Evolutionary conservation across 2,888 invertebrate genomes (phyloP).

Genomic region (Habrosyne pyritoides): DNA sequence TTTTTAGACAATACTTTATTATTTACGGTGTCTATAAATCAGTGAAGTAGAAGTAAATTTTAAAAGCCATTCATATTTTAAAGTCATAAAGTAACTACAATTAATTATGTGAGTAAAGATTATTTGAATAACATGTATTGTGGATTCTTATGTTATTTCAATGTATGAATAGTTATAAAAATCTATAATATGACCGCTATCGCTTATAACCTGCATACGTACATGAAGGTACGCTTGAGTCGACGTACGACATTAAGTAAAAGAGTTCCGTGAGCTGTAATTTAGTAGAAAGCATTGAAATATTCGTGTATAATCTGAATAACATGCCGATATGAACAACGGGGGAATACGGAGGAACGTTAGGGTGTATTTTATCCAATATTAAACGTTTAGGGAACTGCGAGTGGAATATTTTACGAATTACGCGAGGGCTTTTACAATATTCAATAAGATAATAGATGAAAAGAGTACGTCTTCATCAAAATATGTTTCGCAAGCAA

Average conservation of each 20-base stretch:
- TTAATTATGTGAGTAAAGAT: not conserved
- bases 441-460: slow-evolving; percentile 74
- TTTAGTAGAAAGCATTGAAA: slow-evolving; percentile 84
- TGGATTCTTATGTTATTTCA: not conserved
- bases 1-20: not conserved
- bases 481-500: slow-evolving; percentile 30
- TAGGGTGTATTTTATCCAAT: slow-evolving; percentile 81
- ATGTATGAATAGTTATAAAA: not conserved
- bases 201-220: slow-evolving; percentile 34
- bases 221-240: slow-evolving; percentile 42
- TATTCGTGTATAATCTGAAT: slow-evolving; percentile 84
- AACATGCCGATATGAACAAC: slow-evolving; percentile 84
- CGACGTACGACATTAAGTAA: slow-evolving; percentile 70
- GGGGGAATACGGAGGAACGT: slow-evolving; percentile 76
- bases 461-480: slow-evolving; percentile 49
- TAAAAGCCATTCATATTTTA: too few relatives aligned
- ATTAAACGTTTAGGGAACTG: slow-evolving; percentile 79
- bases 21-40: too few relatives aligned
- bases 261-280: slow-evolving; percentile 80
- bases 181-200: slow-evolving; percentile 28
- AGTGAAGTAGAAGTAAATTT: too few relatives aligned
- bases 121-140: not conserved
- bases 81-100: too few relatives aligned
- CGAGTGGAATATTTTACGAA: slow-evolving; percentile 77
- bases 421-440: slow-evolving; percentile 71